phyloP scores from a whole-genome alignment of 2,888 invertebrate genomes.

The Disparrhopalites patrizii region DNA sequence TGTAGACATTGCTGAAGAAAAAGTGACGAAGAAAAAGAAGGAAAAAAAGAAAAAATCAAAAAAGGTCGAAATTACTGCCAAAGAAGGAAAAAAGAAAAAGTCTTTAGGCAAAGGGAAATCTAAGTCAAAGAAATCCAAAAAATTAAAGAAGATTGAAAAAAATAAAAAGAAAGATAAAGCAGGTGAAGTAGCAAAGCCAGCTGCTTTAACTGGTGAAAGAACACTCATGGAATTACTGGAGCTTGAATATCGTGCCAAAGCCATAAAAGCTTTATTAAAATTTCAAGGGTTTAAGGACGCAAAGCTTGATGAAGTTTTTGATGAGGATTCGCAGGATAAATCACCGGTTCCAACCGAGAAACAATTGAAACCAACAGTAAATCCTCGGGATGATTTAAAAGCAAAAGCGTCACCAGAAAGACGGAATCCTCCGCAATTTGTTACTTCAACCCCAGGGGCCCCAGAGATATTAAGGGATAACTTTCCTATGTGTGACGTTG shows the following conservation, averaged over 20 bases:
- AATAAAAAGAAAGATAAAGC: conserved; percentile 4
- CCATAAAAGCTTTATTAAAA: conserved; percentile 54
- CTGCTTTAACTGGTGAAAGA: conserved; percentile 30
- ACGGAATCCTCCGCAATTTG: too few relatives aligned
- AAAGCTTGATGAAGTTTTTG: conserved; percentile 30
- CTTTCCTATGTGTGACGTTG: too few relatives aligned
- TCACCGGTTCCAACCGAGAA: too few relatives aligned
- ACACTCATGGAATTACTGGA: conserved; percentile 53
- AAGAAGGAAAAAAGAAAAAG: not conserved
- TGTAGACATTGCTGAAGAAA: not conserved
- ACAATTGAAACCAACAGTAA: too few relatives aligned
- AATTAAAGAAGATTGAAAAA: conserved; percentile 21
- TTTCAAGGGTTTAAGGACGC: conserved; percentile 47
- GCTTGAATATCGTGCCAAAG: conserved; percentile 54
- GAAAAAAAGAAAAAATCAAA: conserved; percentile 18
- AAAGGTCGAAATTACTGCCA: not conserved
- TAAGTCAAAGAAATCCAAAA: conserved; percentile 20
- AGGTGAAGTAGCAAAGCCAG: not conserved
- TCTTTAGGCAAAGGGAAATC: not conserved
- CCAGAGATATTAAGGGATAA: too few relatives aligned
- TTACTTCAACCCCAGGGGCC: too few relatives aligned
- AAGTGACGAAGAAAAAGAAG: conserved; percentile 10
- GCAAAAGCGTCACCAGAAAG: too few relatives aligned
- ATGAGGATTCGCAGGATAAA: conserved; percentile 8
- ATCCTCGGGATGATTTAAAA: too few relatives aligned